Percentiles rank a stretch among this genome's conserved stretches.
phyloP scores from a whole-genome alignment of 2,113 vertebrate species.

The Rhombomys opimus region DNA sequence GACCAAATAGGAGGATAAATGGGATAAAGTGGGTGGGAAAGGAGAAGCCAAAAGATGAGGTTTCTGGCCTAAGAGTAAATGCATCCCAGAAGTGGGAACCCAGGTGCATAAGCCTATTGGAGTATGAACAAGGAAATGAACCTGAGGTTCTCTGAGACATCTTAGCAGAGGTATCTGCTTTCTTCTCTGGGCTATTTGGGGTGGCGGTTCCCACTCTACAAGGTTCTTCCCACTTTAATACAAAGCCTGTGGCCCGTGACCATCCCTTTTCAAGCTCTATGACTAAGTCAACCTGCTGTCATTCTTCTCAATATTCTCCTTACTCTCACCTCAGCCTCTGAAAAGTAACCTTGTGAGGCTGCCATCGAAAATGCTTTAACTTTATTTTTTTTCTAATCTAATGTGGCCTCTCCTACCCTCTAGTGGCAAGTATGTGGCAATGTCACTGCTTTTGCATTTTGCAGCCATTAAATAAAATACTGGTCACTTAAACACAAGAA shows the following conservation, averaged over 20 bases:
- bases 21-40: neutral
- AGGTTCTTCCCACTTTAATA: rapidly evolving
- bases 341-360: neutral
- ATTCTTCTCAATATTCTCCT: neutral
- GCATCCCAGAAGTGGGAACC: too few species aligned
- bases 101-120: neutral
- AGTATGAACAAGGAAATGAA: neutral
- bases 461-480: neutral
- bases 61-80: neutral
- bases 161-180: too few species aligned
- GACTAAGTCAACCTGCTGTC: neutral
- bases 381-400: neutral
- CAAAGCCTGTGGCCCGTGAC: neutral
- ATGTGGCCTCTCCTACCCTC: slow-evolving; percentile 52
- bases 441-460: neutral
- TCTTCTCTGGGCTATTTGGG: neutral
- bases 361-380: neutral
- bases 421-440: slow-evolving; percentile 19
- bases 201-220: neutral
- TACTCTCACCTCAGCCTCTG: neutral
- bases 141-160: neutral
- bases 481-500: neutral
- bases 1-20: neutral
- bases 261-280: neutral
- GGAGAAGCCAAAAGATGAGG: neutral